A percentile compares a stretch with the other conserved stretches of the same genome.
phyloP scores from a whole-genome alignment of 2,888 invertebrate species.

The Baronia brevicornis region DNA sequence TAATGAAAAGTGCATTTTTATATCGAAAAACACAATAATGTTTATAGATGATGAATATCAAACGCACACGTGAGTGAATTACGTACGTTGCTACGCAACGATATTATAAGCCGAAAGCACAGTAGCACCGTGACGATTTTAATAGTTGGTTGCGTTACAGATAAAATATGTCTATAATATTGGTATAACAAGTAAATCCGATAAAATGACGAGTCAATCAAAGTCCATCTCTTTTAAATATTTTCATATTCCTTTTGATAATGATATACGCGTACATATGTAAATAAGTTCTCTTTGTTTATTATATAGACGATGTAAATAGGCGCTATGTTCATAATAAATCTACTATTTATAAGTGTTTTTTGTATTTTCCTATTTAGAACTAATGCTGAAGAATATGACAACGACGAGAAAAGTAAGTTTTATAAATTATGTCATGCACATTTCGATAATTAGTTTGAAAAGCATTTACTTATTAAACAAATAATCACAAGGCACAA shows the following conservation, averaged over 20 bases:
- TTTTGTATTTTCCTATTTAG: conserved; percentile 9
- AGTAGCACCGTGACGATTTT: conserved; percentile 40
- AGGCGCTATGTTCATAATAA: conserved; percentile 23
- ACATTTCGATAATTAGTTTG: too few species aligned
- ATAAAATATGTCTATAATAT: neutral
- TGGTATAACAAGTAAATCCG: neutral
- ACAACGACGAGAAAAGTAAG: conserved; percentile 26
- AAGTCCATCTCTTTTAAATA: too few species aligned
- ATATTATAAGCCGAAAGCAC: conserved; percentile 38
- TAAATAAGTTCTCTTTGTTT: conserved; percentile 11
- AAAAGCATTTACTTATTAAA: neutral
- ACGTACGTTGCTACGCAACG: conserved; percentile 60
- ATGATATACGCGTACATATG: too few species aligned
- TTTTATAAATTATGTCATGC: conserved; percentile 10
- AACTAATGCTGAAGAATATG: conserved; percentile 18
- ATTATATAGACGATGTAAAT: conserved; percentile 11
- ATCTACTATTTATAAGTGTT: conserved; percentile 17
- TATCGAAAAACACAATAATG: neutral
- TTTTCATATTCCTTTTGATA: too few species aligned
- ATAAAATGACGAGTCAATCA: conserved; percentile 7
- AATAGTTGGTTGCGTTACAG: conserved; percentile 22
- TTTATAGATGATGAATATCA: neutral
- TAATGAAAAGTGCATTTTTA: too few species aligned
- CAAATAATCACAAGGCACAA: too few species aligned
- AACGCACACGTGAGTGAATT: conserved; percentile 58